These are phyloP conservation scores for Corbicula japonica DNA, from an alignment of 2,888 invertebrate genomes.

Conservation along the genomic window DNA sequence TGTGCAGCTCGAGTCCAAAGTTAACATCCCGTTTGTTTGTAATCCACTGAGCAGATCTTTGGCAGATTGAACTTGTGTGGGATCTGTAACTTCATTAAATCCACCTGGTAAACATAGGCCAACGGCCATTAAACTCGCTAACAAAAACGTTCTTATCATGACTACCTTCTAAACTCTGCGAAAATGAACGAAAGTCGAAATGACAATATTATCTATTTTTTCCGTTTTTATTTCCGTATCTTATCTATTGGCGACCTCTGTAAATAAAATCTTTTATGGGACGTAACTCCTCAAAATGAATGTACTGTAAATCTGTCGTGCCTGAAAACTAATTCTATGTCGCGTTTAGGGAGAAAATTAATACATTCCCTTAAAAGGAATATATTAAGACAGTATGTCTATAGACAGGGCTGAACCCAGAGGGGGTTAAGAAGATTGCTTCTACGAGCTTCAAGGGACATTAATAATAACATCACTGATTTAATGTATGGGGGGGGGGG, in stretches of 20 bases:
- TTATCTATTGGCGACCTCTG: constrained; percentile 22
- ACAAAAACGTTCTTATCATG: constrained; percentile 41
- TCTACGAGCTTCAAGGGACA: too few relatives aligned
- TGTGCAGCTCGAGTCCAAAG: background rate
- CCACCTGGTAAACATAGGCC: constrained; percentile 53
- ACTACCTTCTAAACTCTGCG: constrained; percentile 19
- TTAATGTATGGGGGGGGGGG: too few relatives aligned
- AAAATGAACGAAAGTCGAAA: constrained; percentile 50
- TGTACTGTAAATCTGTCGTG: too few relatives aligned
- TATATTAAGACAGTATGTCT: too few relatives aligned
- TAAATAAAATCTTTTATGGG: constrained; percentile 32
- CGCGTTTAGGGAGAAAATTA: too few relatives aligned
- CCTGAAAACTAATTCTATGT: too few relatives aligned
- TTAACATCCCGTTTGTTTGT: background rate
- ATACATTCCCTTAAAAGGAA: too few relatives aligned
- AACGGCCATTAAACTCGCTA: constrained; percentile 45
- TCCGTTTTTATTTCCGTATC: constrained; percentile 17
- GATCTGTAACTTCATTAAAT: constrained; percentile 9
- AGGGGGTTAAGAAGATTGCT: too few relatives aligned
- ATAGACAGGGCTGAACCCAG: too few relatives aligned
- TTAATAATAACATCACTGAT: too few relatives aligned
- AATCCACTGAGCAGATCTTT: background rate
- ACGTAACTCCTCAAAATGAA: too few relatives aligned
- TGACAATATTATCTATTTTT: constrained; percentile 11
- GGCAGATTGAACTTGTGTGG: background rate